These are phyloP conservation scores for Archips crataeganus DNA, from an alignment of 2,888 invertebrate genomes.

Conservation along the genomic window DNA sequence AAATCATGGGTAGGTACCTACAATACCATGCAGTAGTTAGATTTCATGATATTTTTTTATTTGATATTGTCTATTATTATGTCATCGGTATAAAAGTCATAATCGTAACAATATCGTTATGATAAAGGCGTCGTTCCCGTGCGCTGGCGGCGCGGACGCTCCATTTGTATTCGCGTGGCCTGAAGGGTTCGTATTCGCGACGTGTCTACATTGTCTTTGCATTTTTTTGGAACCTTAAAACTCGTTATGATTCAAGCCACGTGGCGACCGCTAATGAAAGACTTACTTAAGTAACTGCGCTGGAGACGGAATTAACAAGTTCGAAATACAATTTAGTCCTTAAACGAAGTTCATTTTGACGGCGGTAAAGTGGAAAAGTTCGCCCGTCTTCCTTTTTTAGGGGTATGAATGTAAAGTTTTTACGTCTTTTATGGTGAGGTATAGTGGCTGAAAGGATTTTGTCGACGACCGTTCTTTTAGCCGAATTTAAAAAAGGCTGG, in stretches of 20 bases:
- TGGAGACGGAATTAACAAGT: conserved; percentile 81
- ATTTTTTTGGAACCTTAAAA: conserved; percentile 69
- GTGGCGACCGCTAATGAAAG: conserved; percentile 82
- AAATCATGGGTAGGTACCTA: background rate
- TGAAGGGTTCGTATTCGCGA: conserved; percentile 62
- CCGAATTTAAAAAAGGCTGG: conserved; percentile 29
- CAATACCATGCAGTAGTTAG: background rate
- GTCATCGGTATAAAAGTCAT: conserved; percentile 20
- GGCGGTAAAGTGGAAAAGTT: conserved; percentile 81
- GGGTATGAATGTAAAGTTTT: conserved; percentile 69
- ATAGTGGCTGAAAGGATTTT: conserved; percentile 62
- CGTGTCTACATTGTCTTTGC: conserved; percentile 65
- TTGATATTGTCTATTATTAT: conserved; percentile 34
- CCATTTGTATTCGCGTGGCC: conserved; percentile 64
- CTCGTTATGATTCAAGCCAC: conserved; percentile 76
- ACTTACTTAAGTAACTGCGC: conserved; percentile 80
- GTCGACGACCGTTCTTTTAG: conserved; percentile 46
- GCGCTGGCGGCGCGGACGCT: conserved; percentile 1
- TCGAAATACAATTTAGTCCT: conserved; percentile 81
- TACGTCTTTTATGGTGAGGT: conserved; percentile 68
- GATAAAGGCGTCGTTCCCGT: conserved; percentile 21
- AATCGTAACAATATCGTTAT: conserved; percentile 30
- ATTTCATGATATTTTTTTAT: conserved; percentile 16
- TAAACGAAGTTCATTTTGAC: conserved; percentile 80
- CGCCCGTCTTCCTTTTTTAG: conserved; percentile 64